Evolutionary conservation across 2,113 vertebrate genomes (phyloP).

Genomic region (Leptosomus discolor): DNA sequence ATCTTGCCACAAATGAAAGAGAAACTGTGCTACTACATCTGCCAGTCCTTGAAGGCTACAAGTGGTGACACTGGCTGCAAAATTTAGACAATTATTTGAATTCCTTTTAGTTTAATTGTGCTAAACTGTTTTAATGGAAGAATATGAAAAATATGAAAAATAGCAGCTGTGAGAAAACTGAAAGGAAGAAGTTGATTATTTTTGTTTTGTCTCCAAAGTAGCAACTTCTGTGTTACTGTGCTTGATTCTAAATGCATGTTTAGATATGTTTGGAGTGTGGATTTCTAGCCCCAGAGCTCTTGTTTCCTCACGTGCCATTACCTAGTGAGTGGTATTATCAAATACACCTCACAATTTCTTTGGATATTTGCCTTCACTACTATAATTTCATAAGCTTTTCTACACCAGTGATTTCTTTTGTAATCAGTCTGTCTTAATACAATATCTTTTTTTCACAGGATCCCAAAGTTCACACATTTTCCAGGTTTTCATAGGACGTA

Average conservation of each 20-base stretch:
- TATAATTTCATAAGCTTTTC: background rate
- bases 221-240: background rate
- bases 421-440: background rate
- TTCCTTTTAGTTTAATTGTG: background rate
- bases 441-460: background rate
- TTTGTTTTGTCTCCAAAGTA: background rate
- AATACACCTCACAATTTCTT: background rate
- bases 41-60: background rate
- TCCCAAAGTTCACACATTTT: background rate
- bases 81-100: background rate
- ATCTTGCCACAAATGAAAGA: background rate
- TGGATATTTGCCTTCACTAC: background rate
- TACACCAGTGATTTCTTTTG: background rate
- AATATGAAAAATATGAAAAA: background rate
- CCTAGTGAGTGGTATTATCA: background rate
- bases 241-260: background rate
- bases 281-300: background rate
- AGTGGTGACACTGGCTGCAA: background rate
- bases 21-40: background rate
- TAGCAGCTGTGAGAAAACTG: background rate
- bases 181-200: background rate
- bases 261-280: background rate
- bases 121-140: background rate
- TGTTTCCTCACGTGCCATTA: background rate
- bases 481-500: background rate